A percentile compares a stretch with the other conserved stretches of the same genome.
phyloP scores from a whole-genome alignment of 2,888 invertebrate genomes.

The Eilema griseolum region DNA sequence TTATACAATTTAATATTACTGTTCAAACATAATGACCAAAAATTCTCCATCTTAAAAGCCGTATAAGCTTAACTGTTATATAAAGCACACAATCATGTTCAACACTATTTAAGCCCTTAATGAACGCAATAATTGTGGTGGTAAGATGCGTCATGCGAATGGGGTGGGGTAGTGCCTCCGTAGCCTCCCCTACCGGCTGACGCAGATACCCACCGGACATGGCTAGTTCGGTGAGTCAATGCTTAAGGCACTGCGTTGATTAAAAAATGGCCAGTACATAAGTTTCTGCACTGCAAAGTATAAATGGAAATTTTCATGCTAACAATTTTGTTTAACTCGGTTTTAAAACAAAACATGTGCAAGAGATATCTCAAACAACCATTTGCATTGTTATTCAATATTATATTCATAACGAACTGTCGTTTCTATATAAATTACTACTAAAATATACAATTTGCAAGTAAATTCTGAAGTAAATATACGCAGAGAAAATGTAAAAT shows the following conservation, averaged over 20 bases:
- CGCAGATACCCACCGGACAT: too few species aligned
- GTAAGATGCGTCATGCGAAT: too few species aligned
- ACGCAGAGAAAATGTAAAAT: conserved; percentile 23
- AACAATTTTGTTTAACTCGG: neutral
- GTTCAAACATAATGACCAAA: neutral
- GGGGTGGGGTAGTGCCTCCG: too few species aligned
- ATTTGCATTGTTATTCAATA: conserved; percentile 3
- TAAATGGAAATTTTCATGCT: neutral
- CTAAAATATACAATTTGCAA: conserved; percentile 12
- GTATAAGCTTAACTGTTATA: too few species aligned
- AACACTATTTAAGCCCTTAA: too few species aligned
- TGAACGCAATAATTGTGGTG: too few species aligned
- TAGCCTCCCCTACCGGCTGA: too few species aligned
- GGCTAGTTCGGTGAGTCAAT: too few species aligned
- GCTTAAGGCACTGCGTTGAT: too few species aligned
- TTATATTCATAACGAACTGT: conserved; percentile 9
- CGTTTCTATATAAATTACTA: conserved; percentile 5
- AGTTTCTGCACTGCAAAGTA: neutral
- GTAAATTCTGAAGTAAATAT: conserved; percentile 3
- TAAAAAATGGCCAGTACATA: too few species aligned
- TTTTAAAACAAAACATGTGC: neutral
- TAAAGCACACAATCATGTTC: too few species aligned
- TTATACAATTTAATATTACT: neutral
- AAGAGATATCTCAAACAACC: neutral
- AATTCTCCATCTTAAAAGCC: too few species aligned